Conservation (phyloP, 2,113 vertebrate species). For the Pelmatolapia mariae region DNA sequence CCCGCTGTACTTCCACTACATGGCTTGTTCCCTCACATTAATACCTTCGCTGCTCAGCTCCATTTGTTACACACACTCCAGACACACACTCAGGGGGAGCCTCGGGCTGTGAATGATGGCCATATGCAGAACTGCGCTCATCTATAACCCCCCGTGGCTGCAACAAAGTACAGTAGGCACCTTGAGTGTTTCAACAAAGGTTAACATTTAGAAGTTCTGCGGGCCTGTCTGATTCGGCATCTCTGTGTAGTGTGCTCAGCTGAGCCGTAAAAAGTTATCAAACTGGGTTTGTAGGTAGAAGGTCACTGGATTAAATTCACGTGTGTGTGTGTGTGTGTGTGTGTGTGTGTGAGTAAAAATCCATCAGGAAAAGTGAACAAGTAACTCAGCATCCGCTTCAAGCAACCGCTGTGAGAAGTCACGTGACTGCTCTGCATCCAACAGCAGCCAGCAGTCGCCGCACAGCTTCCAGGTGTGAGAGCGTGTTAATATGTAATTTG, state of each 20-base stretch:
- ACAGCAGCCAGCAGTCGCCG: neutral
- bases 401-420: neutral
- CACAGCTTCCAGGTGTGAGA: neutral
- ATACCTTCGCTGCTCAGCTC: conserved; percentile 49
- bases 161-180: conserved; percentile 56
- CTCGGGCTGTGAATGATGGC: conserved; percentile 63
- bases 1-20: conserved; percentile 51
- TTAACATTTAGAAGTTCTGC: conserved; percentile 49
- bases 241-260: neutral
- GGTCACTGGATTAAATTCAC: neutral
- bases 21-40: conserved; percentile 54
- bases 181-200: conserved; percentile 53
- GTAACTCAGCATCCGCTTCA: neutral
- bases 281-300: neutral
- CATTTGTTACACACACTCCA: conserved; percentile 60
- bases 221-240: conserved; percentile 8
- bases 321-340: neutral
- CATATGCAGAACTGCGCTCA: conserved; percentile 62
- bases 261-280: neutral
- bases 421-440: neutral
- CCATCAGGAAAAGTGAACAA: neutral
- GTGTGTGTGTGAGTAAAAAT: neutral
- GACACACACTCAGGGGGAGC: conserved; percentile 61
- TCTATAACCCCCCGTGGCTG: conserved; percentile 56
- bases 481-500: conserved; percentile 1